Conservation (phyloP, 1,140 invertebrate genomes). For the Tribolium castaneum region DNA sequence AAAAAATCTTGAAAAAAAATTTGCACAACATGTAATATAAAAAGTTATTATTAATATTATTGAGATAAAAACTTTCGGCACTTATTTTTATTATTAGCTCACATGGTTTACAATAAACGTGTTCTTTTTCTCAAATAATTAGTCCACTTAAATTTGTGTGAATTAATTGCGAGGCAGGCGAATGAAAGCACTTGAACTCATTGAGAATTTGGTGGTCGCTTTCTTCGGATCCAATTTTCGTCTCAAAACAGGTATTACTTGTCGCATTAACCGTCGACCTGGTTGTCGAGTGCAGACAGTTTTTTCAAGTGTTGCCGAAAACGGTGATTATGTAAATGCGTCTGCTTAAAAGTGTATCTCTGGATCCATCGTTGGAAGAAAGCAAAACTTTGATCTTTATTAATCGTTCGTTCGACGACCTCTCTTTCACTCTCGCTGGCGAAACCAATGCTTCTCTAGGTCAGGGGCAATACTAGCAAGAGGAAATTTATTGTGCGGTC, state of each 20-base stretch:
- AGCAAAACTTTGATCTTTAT: conserved; percentile 25
- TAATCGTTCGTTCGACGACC: conserved; percentile 36
- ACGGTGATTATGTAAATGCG: conserved; percentile 11
- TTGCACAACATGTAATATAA: no score
- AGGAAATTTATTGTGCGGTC: conserved; percentile 36
- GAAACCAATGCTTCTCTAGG: conserved; percentile 45
- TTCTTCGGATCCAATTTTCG: not conserved
- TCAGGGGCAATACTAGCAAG: conserved; percentile 49
- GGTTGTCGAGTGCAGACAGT: not conserved
- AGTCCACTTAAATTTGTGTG: not conserved
- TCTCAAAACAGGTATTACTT: not conserved
- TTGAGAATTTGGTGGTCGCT: not conserved
- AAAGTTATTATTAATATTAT: no score
- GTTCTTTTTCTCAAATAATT: not conserved
- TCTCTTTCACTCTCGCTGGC: conserved; percentile 56
- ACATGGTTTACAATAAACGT: no score
- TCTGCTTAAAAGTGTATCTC: not conserved
- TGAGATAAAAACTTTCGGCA: no score
- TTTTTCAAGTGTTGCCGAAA: not conserved
- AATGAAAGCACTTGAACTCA: not conserved
- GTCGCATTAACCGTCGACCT: not conserved
- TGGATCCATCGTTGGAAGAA: conserved; percentile 1
- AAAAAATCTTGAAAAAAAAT: not conserved
- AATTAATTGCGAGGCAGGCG: not conserved
- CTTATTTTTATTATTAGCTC: no score